Conservation (phyloP, 2,888 invertebrate genomes). For the Tachystola acroxantha region DNA sequence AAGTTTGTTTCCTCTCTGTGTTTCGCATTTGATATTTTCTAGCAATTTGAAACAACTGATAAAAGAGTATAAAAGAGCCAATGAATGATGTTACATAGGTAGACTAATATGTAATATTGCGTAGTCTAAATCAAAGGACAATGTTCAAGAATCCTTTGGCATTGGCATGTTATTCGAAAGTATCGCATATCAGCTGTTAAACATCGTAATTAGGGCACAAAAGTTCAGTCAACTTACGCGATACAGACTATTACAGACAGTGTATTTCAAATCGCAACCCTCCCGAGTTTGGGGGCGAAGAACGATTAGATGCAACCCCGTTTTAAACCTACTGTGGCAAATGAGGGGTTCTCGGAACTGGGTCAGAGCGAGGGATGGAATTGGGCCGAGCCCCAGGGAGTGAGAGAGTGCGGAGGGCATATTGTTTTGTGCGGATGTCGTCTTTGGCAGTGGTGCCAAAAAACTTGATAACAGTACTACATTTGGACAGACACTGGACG, state of each 20-base stretch:
- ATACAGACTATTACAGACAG: not conserved
- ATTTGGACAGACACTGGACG: too few relatives aligned
- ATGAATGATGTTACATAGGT: too few relatives aligned
- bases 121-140: too few relatives aligned
- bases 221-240: constrained; percentile 1
- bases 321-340: constrained; percentile 64
- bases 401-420: constrained; percentile 34
- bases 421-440: constrained; percentile 33
- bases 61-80: too few relatives aligned
- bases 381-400: constrained; percentile 67
- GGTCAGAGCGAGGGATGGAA: constrained; percentile 70
- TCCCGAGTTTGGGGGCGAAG: constrained; percentile 43
- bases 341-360: constrained; percentile 65
- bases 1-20: too few relatives aligned
- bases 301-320: constrained; percentile 66
- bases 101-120: too few relatives aligned
- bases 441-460: constrained; percentile 21
- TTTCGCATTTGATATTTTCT: too few relatives aligned
- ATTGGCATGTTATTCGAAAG: too few relatives aligned
- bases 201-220: not conserved
- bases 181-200: not conserved
- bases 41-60: too few relatives aligned
- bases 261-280: constrained; percentile 28
- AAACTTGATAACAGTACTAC: constrained; percentile 5
- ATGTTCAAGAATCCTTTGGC: too few relatives aligned